These are phyloP conservation scores for Corapipo altera DNA, from an alignment of 2,113 vertebrate species.

Conservation along the genomic window DNA sequence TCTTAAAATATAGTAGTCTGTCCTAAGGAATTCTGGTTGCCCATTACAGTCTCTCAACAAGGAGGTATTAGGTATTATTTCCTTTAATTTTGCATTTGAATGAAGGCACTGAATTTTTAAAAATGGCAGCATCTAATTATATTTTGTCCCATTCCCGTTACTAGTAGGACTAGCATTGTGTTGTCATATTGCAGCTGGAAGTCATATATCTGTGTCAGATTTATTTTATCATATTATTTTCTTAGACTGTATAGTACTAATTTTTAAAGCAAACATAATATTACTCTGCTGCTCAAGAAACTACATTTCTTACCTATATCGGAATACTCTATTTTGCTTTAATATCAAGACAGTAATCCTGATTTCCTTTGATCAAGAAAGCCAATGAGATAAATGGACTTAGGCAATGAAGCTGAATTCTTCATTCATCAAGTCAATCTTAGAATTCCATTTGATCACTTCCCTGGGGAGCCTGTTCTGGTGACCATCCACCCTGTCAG, in stretches of 20 bases:
- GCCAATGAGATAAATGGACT: background rate
- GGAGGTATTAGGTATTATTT: background rate
- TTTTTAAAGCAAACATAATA: background rate
- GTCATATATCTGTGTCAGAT: background rate
- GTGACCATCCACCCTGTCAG: accelerated
- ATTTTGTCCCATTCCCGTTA: background rate
- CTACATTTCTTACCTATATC: background rate
- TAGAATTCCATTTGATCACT: background rate
- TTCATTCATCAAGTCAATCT: background rate
- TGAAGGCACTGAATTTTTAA: background rate
- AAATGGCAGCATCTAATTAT: background rate
- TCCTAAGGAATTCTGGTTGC: background rate
- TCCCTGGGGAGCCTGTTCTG: background rate
- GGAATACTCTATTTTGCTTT: background rate
- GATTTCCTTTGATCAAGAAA: background rate
- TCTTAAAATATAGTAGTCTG: background rate
- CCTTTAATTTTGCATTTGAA: background rate
- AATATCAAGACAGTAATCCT: background rate
- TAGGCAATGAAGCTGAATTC: background rate
- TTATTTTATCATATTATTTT: background rate
- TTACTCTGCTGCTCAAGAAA: background rate
- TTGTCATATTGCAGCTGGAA: background rate
- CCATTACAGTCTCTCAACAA: background rate
- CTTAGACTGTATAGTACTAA: background rate
- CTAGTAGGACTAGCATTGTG: background rate